These are phyloP conservation scores for Cryptosula pallasiana DNA, from an alignment of 2,888 invertebrate genomes.

Conservation along the genomic window DNA sequence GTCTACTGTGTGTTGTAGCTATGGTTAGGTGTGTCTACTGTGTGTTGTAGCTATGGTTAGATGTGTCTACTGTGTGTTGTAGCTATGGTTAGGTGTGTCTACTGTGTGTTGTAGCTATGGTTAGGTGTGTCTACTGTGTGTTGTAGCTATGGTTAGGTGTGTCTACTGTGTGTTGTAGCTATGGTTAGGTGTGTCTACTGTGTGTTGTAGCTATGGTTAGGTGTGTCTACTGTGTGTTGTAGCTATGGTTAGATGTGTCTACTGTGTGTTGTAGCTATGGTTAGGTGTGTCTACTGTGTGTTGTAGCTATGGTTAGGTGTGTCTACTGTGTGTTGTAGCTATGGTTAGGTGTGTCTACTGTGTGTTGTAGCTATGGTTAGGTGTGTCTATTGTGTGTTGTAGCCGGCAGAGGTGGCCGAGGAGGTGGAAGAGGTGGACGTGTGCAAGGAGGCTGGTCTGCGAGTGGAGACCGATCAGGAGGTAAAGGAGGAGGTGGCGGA, in stretches of 20 bases:
- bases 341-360: not conserved
- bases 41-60: too few species aligned
- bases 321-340: not conserved
- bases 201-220: not conserved
- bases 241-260: not conserved
- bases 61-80: too few species aligned
- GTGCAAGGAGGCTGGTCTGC: conserved; percentile 16
- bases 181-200: not conserved
- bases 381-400: not conserved
- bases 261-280: not conserved
- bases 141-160: too few species aligned
- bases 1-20: too few species aligned
- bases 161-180: not conserved
- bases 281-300: not conserved
- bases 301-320: not conserved
- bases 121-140: too few species aligned
- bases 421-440: not conserved
- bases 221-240: not conserved
- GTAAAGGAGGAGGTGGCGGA: not conserved
- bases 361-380: not conserved
- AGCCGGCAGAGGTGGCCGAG: not conserved
- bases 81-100: too few species aligned
- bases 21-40: too few species aligned
- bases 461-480: not conserved
- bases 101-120: too few species aligned